A percentile compares a stretch with the other conserved stretches of the same genome.
phyloP scores from a whole-genome alignment of 2,113 vertebrate genomes.

The Bos taurus region DNA sequence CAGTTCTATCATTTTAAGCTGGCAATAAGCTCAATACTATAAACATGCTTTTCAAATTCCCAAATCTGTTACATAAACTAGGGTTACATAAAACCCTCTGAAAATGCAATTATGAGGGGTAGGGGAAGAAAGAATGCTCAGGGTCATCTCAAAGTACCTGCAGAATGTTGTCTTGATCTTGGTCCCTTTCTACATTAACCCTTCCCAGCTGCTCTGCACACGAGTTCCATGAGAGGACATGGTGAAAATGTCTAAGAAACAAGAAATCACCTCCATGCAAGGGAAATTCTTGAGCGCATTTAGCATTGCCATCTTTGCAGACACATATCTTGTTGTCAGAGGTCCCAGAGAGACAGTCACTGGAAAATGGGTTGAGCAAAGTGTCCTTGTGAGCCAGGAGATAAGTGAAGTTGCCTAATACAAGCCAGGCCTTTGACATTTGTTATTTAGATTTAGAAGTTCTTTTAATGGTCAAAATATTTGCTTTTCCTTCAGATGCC shows the following conservation, averaged over 20 bases:
- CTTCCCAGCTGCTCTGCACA: no score
- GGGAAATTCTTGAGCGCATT: not conserved
- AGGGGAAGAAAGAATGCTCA: not conserved
- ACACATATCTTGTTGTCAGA: not conserved
- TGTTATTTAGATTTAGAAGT: conserved; percentile 34
- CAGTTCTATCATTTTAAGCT: not conserved
- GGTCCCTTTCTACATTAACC: not conserved
- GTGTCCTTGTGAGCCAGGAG: not conserved
- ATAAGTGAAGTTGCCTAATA: not conserved
- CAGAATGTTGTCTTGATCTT: not conserved
- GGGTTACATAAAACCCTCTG: not conserved
- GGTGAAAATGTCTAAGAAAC: not conserved
- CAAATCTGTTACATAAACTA: not conserved
- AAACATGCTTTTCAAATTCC: not conserved
- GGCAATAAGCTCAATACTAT: not conserved
- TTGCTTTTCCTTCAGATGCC: conserved; percentile 39
- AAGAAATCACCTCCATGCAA: not conserved
- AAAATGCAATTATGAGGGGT: not conserved
- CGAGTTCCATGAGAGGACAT: not conserved
- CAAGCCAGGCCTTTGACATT: not conserved
- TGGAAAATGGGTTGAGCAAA: not conserved
- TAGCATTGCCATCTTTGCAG: not conserved
- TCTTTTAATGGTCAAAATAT: conserved; percentile 45
- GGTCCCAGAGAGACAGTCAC: not conserved
- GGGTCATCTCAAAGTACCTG: not conserved